Evolutionary conservation across 2,797 vertebrate species (phyloP), one percentile per base, ranked within the genome.

Genomic region (Vipera ursinii): DNA sequence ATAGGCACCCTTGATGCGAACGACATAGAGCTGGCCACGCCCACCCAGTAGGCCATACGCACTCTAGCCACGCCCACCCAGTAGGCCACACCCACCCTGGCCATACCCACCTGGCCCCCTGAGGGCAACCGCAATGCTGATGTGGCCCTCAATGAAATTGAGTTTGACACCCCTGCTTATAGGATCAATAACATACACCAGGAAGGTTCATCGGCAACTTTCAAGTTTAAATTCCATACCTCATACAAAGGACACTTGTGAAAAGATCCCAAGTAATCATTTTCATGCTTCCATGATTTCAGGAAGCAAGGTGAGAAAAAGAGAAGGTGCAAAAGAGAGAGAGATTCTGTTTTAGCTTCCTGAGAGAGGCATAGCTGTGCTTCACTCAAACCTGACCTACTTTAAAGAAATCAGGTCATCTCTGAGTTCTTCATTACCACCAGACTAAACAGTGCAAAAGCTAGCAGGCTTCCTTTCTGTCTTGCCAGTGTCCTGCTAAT

Each of bases 341-440:
- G n/a, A 65, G 93, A 93, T 92, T 95, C 93, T 92, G 93, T 89
- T 57, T 88, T 93, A 96, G 96, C 96, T 96, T 96, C 92, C 95
- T 96, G 95, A 96, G 94, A 96, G 94, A 97, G 95, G 93, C 92
- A 93, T 88, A 95, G 96, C 96, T 78, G 94, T 90, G 95, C 96
- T 97, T 97, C 97, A 97, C 96, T 96, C 95, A 97, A 97, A 97
- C 97, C 97, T 98, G 98, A 98, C 98, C 98, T 97, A 98, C 96
- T 98, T 98, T 98, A 98, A 98, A 97, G 96, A 98, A 98, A 98
- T 98, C 98, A 98, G 98, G 98, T 99, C 98, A 98, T 98, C 98
- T 98, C 98, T 98, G 98, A 98, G 98, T 98, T 98, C 98, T 98
- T 98, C 98, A 99, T 99, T 98, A 98, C 97, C 98, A 98, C 98